Percentiles rank a stretch among this genome's conserved stretches.
phyloP scores from a whole-genome alignment of 2,888 invertebrate genomes.

The Drosophila gaucha region DNA sequence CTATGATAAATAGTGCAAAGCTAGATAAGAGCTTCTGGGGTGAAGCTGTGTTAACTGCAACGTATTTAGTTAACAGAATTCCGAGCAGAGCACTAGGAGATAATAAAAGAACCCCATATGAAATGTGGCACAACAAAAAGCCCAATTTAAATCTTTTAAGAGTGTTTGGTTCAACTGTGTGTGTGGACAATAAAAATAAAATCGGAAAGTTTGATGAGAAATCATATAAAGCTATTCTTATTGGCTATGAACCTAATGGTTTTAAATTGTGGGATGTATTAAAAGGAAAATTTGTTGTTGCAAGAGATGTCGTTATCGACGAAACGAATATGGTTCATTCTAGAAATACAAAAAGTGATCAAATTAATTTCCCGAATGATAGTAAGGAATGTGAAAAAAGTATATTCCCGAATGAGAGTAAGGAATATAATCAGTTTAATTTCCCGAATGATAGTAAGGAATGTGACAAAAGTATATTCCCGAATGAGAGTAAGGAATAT shows the following conservation, averaged over 20 bases:
- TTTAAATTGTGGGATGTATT: constrained; percentile 41
- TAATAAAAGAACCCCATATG: neutral
- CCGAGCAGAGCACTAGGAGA: neutral
- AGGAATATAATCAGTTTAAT: no score
- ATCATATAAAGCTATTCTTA: constrained; percentile 17
- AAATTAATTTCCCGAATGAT: no score
- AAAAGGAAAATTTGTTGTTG: constrained; percentile 21
- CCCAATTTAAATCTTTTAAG: neutral
- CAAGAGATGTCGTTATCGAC: no score
- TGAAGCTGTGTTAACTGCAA: constrained; percentile 19
- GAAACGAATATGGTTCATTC: no score
- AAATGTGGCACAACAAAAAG: neutral
- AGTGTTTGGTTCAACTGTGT: no score
- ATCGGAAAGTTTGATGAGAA: constrained; percentile 52
- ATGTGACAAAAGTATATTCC: no score
- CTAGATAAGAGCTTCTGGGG: constrained; percentile 11
- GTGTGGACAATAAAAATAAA: constrained; percentile 21
- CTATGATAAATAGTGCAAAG: neutral
- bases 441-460: no score
- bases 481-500: no score
- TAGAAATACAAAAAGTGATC: no score
- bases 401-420: no score
- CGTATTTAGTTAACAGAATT: neutral
- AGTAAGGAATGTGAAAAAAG: no score
- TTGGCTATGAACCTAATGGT: constrained; percentile 28